Conservation (phyloP, 2,113 vertebrate genomes). For the Sinocyclocheilus anshuiensis region DNA sequence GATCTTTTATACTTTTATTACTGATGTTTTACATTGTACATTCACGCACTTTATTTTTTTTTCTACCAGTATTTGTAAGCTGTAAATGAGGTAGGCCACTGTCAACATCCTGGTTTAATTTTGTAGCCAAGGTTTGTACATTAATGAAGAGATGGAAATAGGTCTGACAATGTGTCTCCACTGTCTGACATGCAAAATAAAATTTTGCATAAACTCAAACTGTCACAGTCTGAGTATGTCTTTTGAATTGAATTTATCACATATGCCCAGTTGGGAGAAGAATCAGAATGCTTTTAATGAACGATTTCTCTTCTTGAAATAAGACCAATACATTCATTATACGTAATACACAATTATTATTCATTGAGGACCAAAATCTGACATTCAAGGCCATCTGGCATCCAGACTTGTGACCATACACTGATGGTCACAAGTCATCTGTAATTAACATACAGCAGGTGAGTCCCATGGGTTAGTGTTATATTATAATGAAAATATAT, state of each 20-base stretch:
- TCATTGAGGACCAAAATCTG: background rate
- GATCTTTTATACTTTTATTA: slow-evolving; percentile 1
- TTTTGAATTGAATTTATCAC: background rate
- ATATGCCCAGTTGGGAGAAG: background rate
- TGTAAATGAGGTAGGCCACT: slow-evolving; percentile 19
- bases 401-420: slow-evolving; percentile 10
- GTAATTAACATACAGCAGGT: background rate
- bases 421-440: slow-evolving; percentile 36
- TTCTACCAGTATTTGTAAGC: slow-evolving; percentile 23
- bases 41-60: slow-evolving; percentile 38
- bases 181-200: slow-evolving; percentile 31
- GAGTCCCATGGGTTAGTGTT: background rate
- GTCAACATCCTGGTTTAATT: background rate
- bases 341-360: background rate
- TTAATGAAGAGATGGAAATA: background rate
- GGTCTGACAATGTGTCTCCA: background rate
- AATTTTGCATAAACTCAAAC: slow-evolving; percentile 7
- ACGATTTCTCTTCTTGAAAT: background rate
- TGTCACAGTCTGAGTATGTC: background rate
- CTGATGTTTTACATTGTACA: slow-evolving; percentile 20
- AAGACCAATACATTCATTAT: background rate
- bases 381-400: slow-evolving; percentile 4
- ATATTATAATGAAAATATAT: background rate
- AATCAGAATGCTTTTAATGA: background rate
- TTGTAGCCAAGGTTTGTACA: background rate